phyloP scores from a whole-genome alignment of 2,113 vertebrate species.

The Mormyrus iriodes region DNA sequence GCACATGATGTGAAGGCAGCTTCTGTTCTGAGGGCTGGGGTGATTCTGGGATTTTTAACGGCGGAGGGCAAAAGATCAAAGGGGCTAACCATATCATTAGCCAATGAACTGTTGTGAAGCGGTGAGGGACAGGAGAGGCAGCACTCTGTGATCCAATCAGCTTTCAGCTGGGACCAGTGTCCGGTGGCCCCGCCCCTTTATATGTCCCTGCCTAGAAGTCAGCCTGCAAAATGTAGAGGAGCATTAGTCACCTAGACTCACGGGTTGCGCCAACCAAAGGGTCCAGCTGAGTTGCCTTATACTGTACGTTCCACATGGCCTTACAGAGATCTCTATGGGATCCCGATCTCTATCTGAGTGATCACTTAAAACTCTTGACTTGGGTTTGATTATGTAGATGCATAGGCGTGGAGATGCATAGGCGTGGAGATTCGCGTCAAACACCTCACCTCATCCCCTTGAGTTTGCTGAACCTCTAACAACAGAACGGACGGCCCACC shows the following conservation, averaged over 20 bases:
- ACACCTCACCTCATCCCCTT: not conserved
- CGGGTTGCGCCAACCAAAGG: not conserved
- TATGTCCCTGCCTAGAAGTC: not conserved
- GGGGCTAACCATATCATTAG: not conserved
- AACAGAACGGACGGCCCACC: not conserved
- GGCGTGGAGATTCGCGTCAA: not conserved
- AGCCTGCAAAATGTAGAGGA: not conserved
- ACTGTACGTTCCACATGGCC: not conserved
- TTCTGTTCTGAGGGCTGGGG: not conserved
- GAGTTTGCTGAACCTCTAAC: not conserved
- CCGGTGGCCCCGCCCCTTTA: not conserved
- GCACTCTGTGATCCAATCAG: not conserved
- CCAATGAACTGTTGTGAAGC: not conserved
- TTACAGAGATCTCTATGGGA: not conserved
- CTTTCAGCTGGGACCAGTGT: not conserved
- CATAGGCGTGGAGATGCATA: not conserved
- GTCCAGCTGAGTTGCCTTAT: not conserved
- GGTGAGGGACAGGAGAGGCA: not conserved
- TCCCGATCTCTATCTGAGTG: not conserved
- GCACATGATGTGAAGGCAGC: not conserved
- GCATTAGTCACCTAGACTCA: not conserved
- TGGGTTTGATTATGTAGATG: not conserved
- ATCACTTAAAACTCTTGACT: not conserved
- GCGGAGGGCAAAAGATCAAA: not conserved
- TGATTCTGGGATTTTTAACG: not conserved